Base-by-base conservation (phyloP, 2,797 vertebrate genomes). In the Sebastes goodei region DNA sequence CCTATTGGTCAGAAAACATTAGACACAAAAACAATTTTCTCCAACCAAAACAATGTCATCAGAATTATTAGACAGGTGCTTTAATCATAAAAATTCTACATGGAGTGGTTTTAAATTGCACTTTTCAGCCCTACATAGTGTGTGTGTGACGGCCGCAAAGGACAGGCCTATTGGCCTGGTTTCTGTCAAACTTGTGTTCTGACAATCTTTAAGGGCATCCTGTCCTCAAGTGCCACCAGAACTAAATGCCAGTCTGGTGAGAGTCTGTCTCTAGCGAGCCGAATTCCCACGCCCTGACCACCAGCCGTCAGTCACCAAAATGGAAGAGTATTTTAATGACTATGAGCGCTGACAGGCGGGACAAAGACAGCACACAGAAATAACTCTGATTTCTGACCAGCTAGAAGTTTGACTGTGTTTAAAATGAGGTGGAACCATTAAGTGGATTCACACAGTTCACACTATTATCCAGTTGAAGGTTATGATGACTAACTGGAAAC, bases 321-420 rank as follows among this genome's bases (percentile, higher is more conserved):
- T 49, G 62, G 76, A 61, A 20, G 53, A 70, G 71, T 75, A 89
- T 89, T 88, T 89, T 85, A 92, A 89, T 78, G 78, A 71, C 52
- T 27, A 2, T 1, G 14, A 71, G 77, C 3, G 49, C 57, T 76
- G 83, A 91, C 70, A 71, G 78, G 59, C 30, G 1, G n/a, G 46
- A 89, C 85, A 91, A 85, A 86, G 74, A 81, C 30, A 23, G 61
- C 83, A 86, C 17, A 84, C 67, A 75, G 61, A 78, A 87, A 83
- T 57, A 84, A 73, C 75, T 69, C 11, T 23, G 72, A 79, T 79
- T 74, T 78, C 27, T 62, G 57, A 83, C 73, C 52, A 71, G 5
- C 53, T 23, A 14, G 42, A 57, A 21, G 53, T 73, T 62, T 0
- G 7, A 60, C 11, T 55, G 35, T 2, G 1, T 60, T 73, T 68